Evolutionary conservation across 2,113 vertebrate genomes (phyloP), one percentile per base, ranked within the genome.

Genomic region (Callipepla squamata): DNA sequence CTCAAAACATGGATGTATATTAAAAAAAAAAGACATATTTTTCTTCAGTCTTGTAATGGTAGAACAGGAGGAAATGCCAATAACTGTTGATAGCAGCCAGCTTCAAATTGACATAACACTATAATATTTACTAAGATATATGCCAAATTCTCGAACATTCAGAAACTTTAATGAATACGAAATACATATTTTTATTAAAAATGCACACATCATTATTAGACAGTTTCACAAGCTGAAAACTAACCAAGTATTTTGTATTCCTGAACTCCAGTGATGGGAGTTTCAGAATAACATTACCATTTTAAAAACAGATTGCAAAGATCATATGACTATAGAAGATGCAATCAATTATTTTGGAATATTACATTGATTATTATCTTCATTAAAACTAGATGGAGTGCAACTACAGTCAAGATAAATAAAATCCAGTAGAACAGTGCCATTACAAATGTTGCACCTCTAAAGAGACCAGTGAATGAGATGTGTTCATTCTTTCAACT

Each of bases 401-500:
- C n/a, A 68, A n/a, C 40, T 85, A 47, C 32, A 80, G 7, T 45
- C 38, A 36, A 55, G 48, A 15, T 79, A 92, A 93, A 89, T 76
- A 86, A 65, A 91, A 44, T 45, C 13, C 38, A 83, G 19, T 13
- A 90, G 74, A 75, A 7, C 26, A 75, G 11, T 62, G 26, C 6
- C 8, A n/a, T 61, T 77, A 91, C 28, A 80, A 83, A 68, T 0
- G 0, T 75, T 0, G 1, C 22, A 9, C 22, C 19, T 67, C 47
- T 51, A 80, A 63, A 83, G n/a, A 89, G 85, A 85, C 12, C 34
- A 45, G 59, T 38, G 50, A 89, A 90, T 84, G 22, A 79, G 44
- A 34, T 7, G 0, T 61, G 23, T 92, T 83, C 17, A n/a, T 95
- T 90, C 22, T 4, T 69, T 87, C n/a, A 34, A 9, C 55, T 91